Evolutionary conservation across 2,113 vertebrate species (phyloP).

Genomic region (Copsychus sechellarum): DNA sequence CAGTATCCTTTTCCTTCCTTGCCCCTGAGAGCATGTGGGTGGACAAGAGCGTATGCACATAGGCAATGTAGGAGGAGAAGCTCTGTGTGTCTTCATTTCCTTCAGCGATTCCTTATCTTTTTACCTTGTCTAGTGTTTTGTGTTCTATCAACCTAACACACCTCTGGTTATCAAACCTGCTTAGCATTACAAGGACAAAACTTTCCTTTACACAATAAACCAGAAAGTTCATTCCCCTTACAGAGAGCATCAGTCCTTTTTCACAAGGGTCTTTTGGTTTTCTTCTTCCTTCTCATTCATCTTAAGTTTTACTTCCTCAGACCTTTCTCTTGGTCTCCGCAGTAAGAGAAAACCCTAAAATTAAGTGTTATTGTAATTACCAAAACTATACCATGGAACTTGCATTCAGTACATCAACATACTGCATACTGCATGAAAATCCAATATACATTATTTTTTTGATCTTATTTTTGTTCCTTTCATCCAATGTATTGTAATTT

Average conservation of each 20-base stretch:
- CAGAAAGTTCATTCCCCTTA: not conserved
- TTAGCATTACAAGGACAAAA: not conserved
- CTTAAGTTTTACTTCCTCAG: not conserved
- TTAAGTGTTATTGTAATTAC: not conserved
- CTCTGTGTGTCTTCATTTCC: not conserved
- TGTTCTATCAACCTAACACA: not conserved
- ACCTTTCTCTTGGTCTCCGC: fast-evolving
- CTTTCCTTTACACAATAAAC: not conserved
- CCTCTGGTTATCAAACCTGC: not conserved
- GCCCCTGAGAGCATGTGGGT: not conserved
- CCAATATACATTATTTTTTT: not conserved
- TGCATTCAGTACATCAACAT: not conserved
- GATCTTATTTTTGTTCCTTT: not conserved
- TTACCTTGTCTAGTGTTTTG: not conserved
- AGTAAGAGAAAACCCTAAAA: not conserved
- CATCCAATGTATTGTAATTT: not conserved
- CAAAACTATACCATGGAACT: not conserved
- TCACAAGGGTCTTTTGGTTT: not conserved
- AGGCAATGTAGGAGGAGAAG: not conserved
- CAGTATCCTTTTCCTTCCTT: not conserved
- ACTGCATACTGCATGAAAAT: not conserved
- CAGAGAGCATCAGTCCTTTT: not conserved
- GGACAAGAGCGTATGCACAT: not conserved
- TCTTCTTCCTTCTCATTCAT: not conserved
- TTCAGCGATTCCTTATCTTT: not conserved